These are phyloP conservation scores for Protobothrops flavoviridis DNA, from an alignment of 2,113 vertebrate genomes.

Conservation along the genomic window DNA sequence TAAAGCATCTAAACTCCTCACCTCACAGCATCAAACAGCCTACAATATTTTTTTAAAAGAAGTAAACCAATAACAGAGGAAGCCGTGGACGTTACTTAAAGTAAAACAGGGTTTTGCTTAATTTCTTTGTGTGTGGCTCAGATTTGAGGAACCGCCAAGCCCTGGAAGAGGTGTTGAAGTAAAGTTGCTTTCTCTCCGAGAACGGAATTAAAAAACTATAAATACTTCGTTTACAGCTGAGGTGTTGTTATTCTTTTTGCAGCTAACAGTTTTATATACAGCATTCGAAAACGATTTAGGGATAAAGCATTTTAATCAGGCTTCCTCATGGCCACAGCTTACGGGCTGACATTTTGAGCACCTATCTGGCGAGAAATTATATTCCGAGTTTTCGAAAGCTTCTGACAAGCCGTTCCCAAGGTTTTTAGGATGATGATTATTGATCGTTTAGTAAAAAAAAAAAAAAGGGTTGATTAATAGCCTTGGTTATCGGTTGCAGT, in stretches of 20 bases:
- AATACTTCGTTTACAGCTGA: constrained; percentile 15
- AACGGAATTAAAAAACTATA: constrained; percentile 22
- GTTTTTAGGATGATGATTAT: constrained; percentile 30
- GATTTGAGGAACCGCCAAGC: constrained; percentile 60
- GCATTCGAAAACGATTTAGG: constrained; percentile 52
- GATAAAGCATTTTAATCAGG: constrained; percentile 31
- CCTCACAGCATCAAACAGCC: constrained; percentile 81
- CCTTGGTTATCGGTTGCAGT: constrained; percentile 70
- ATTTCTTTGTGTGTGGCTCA: constrained; percentile 68
- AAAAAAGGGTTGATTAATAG: constrained; percentile 70
- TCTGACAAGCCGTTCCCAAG: constrained; percentile 51
- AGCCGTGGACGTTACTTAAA: constrained; percentile 97
- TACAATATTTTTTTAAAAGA: constrained; percentile 86
- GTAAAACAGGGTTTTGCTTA: constrained; percentile 82
- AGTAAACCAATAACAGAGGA: constrained; percentile 91
- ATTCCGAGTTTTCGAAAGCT: constrained; percentile 56
- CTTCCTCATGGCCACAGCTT: constrained; percentile 51
- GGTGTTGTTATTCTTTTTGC: constrained; percentile 31
- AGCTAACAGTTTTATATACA: constrained; percentile 29
- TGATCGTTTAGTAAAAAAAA: constrained; percentile 64
- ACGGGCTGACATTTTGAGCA: constrained; percentile 35
- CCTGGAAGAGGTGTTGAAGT: constrained; percentile 50
- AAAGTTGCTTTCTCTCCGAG: constrained; percentile 40
- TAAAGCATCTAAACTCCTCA: constrained; percentile 88
- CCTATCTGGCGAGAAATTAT: constrained; percentile 48